Conservation (phyloP, 2,888 invertebrate genomes). For the Agriopis aurantiaria region DNA sequence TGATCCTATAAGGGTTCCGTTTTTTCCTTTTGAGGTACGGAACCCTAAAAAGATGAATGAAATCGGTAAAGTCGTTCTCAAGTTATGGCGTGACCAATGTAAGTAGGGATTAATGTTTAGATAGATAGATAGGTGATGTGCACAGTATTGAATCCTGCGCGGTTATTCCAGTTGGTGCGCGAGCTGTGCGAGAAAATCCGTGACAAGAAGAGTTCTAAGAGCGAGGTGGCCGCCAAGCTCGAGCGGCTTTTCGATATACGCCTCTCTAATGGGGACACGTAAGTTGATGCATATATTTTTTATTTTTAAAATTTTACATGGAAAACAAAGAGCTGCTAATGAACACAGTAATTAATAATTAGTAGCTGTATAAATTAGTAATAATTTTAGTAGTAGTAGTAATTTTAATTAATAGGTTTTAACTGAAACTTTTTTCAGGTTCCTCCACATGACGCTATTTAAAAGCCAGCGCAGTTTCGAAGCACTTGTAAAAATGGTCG, state of each 20-base stretch:
- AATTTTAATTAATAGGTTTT: not conserved
- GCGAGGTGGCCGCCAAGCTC: constrained; percentile 64
- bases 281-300: constrained; percentile 51
- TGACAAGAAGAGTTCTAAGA: constrained; percentile 64
- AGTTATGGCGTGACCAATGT: no score
- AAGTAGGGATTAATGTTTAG: no score
- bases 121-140: no score
- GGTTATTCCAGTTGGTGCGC: constrained; percentile 63
- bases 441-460: constrained; percentile 79
- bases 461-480: constrained; percentile 71
- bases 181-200: constrained; percentile 72
- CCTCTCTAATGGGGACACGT: constrained; percentile 79
- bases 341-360: no score
- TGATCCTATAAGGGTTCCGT: no score
- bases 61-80: no score
- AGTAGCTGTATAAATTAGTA: not conserved
- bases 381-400: no score
- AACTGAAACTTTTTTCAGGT: constrained; percentile 61
- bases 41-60: no score
- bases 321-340: not conserved
- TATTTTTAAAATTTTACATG: no score
- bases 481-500: constrained; percentile 71
- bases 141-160: no score
- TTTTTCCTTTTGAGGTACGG: no score
- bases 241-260: constrained; percentile 71